A percentile compares a stretch with the other conserved stretches of the same genome.
Evolutionary conservation across 2,888 invertebrate genomes (phyloP).

Genomic region (Papilio protenor): DNA sequence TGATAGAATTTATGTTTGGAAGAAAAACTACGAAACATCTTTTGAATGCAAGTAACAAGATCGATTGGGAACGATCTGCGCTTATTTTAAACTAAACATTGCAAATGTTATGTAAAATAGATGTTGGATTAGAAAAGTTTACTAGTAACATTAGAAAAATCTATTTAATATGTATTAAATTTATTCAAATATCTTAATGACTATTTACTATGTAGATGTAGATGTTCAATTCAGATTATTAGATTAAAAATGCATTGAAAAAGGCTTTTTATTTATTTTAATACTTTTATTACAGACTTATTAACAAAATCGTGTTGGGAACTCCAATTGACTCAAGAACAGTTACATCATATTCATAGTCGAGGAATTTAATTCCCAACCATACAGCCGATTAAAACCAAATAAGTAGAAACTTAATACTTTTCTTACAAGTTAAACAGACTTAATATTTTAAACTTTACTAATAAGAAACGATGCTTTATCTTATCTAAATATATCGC

Average conservation of each 20-base stretch:
- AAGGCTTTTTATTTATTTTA: not conserved
- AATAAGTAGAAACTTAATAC: not conserved
- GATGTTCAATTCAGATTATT: not conserved
- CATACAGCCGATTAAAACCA: not conserved
- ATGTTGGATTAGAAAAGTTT: not conserved
- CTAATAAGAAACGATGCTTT: not conserved
- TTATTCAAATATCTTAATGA: not conserved
- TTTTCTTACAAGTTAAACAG: not conserved
- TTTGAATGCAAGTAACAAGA: not conserved
- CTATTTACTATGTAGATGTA: constrained; percentile 18
- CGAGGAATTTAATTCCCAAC: not conserved
- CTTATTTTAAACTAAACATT: not conserved
- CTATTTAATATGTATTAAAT: not conserved
- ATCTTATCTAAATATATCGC: not conserved
- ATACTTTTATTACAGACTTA: not conserved
- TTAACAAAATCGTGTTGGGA: not conserved
- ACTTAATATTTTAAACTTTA: not conserved
- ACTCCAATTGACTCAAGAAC: not conserved
- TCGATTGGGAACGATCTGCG: not conserved
- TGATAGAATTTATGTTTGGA: not conserved
- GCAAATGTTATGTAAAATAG: not conserved
- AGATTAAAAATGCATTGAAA: constrained; percentile 12
- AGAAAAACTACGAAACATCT: not conserved
- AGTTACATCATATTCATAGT: not conserved
- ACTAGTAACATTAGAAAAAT: not conserved